Evolutionary conservation across 2,888 invertebrate genomes (phyloP).

Genomic region (Agrilus biguttatus): DNA sequence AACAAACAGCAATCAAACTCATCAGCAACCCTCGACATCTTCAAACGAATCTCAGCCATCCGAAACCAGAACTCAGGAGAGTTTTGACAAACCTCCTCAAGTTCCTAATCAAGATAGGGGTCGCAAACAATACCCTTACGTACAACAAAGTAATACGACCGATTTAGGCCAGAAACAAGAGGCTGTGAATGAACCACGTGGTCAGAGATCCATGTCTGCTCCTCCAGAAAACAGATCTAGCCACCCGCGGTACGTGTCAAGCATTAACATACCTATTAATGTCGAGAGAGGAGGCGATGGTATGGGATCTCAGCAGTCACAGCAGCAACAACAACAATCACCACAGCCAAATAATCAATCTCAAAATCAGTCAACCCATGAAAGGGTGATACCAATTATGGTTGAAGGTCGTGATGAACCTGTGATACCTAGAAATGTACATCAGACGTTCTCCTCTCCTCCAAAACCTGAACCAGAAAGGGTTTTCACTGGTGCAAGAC

Average conservation of each 20-base stretch:
- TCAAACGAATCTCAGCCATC: conserved; percentile 20
- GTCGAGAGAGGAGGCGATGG: conserved; percentile 8
- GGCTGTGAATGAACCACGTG: conserved; percentile 40
- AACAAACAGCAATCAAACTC: not conserved
- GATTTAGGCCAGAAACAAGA: conserved; percentile 59
- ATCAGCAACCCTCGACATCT: conserved; percentile 12
- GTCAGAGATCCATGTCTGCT: conserved; percentile 65
- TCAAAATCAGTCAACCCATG: conserved; percentile 34
- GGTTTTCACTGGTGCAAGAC: conserved; percentile 17
- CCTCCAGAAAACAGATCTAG: conserved; percentile 44
- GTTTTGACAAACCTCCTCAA: conserved; percentile 13
- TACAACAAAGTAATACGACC: conserved; percentile 52
- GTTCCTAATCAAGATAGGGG: conserved; percentile 18
- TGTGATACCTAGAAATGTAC: conserved; percentile 45
- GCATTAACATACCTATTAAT: conserved; percentile 26
- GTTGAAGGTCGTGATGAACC: conserved; percentile 77
- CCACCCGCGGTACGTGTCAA: conserved; percentile 22
- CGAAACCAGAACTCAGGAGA: conserved; percentile 14
- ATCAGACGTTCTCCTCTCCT: conserved; percentile 8
- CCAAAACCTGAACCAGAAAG: conserved; percentile 15
- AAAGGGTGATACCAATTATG: conserved; percentile 76
- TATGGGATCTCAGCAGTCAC: conserved; percentile 11
- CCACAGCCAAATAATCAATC: conserved; percentile 18
- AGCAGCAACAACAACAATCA: conserved; percentile 18
- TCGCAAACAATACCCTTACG: conserved; percentile 15